Base-by-base conservation (phyloP, 2,888 invertebrate genomes). In the Cephus pygmeus region DNA sequence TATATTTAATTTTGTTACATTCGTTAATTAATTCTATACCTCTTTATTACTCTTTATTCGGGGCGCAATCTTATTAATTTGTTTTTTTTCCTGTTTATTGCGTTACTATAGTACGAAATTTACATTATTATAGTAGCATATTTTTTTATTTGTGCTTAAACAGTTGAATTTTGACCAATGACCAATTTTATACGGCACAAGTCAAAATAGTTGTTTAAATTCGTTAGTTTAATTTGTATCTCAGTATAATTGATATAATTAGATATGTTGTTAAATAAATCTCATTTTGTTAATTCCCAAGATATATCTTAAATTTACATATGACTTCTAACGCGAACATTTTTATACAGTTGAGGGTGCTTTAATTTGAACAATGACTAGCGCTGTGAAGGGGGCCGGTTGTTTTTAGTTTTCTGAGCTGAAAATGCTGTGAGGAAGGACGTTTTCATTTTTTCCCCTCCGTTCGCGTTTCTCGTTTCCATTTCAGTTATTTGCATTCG, bases 391-490 rank as follows among this genome's bases (percentile, higher is more conserved):
- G 69, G 75, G 75, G 76, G 74, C 69, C 75, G 69, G 73, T 79
- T 80, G 80, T 83, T 85, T 85, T 75, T 80, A 84, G 84, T 81
- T 82, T 85, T 83, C 82, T 80, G 81, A 83, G 83, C 79, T 80
- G 80, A 83, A 83, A 83, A 86, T 86, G 86, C 83, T 79, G 83
- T 86, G 81, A 86, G 79, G 85, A 84, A 80, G 79, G 78, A 75
- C 79, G 79, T 81, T 85, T 83, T 83, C 80, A 79, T 56, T 56
- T 82, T 83, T 86, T 84, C 79, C 81, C 77, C 81, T 75, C 34
- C 76, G 83, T 86, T 86, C 81, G 83, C 80, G 86, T 86, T 86
- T 77, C 78, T 81, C 84, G 86, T 86, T 86, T 75, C 75, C 75
- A 84, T 84, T 86, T 86, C 84, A 79, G 80, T 82, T 56, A 81